Evolutionary conservation across 1,140 invertebrate genomes (phyloP), one percentile per base, ranked within the genome.

Genomic region (Augochlora pura): DNA sequence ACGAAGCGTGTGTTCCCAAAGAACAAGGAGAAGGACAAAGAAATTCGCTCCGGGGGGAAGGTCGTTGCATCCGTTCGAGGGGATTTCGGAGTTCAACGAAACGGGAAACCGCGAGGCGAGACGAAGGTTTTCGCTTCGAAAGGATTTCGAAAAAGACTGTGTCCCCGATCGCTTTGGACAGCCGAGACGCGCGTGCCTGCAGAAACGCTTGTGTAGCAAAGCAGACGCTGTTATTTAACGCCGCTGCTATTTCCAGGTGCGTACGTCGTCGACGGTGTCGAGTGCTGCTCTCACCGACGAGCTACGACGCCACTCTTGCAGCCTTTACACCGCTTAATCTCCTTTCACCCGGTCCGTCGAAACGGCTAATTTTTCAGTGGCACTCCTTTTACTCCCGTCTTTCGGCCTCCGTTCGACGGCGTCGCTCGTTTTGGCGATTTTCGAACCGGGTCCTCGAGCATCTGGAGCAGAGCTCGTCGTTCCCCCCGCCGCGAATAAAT

Each of bases 241-340:
- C 39, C 12, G 64, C 66, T 69, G 74, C 59, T 81, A 81, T 81
- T 81, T 77, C 60, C 74, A 81, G 60, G 67, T 81, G 74, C 79
- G 62, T 77, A 42, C 74, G 60, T 77, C 73, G 64, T 21, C 71
- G 64, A 25, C 78, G 32, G 59, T 62, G 74, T 77, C 73, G 74
- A 77, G 79, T 67, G 77, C 63, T 68, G 62, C 71, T 80, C 71
- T 80, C 71, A n/a, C 32, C 69, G 32, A 23, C 60, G 23, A 60
- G 52, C 77, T 71, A 66, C 76, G 59, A 80, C 25, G 54, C 21
- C 46, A 63, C 78, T 74, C 42, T 25, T n/a, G 7, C 16, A 27
- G 65, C 27, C 64, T 72, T 57, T 75, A 62, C 46, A 39, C 38
- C 77, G 0, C 39, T 75, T 75, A 80, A 80, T 74, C 78, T 62